Base-by-base conservation (phyloP, 2,888 invertebrate species). In the Pollenia griseotomentosa region DNA sequence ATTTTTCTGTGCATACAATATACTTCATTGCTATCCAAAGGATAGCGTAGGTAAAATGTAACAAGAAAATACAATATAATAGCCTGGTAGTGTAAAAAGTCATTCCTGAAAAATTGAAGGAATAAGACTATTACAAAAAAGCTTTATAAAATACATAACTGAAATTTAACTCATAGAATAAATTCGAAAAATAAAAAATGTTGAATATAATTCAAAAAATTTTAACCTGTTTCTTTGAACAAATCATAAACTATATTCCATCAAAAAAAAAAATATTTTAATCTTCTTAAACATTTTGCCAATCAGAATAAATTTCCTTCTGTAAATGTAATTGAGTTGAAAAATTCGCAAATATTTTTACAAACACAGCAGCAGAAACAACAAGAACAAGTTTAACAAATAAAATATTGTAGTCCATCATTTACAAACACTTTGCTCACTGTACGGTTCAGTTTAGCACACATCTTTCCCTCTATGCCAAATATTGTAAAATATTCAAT, bases 351-450 rank as follows among this genome's bases (percentile, higher is more conserved):
- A 68, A 78, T 40, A 78, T 59, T 68, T 68, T 19, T 40, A 42
- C 16, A 75, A 73, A 59, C 14, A 12, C 2, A 44, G 7, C 14
- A 40, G 8, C 33, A 33, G 48, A 19, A 2, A 7, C 46, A 14
- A 1, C 14, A 73, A 46, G 48, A n/a, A 74, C 33, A 12, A 9
- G 16, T 14, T 12, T 14, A 48, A 40, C 66, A 61, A 74, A 51
- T 74, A 74, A 74, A 74, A 61, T 61, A 75, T 75, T 75, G 51
- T 42, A 63, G 63, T 53, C 63, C 42, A 75, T 77, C 53, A 77
- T 42, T 77, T 65, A 65, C 53, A 53, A 53, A 55, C 53, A 77
- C n/a, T 65, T 65, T 53, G 14, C 63, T 12, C 11, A 14, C 2
- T 16, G 59, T 51, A 33, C 33, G 33, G 6, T 74, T 53, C 75